These are phyloP conservation scores for Pollachius pollachius DNA, from an alignment of 2,113 vertebrate species.

Conservation along the genomic window DNA sequence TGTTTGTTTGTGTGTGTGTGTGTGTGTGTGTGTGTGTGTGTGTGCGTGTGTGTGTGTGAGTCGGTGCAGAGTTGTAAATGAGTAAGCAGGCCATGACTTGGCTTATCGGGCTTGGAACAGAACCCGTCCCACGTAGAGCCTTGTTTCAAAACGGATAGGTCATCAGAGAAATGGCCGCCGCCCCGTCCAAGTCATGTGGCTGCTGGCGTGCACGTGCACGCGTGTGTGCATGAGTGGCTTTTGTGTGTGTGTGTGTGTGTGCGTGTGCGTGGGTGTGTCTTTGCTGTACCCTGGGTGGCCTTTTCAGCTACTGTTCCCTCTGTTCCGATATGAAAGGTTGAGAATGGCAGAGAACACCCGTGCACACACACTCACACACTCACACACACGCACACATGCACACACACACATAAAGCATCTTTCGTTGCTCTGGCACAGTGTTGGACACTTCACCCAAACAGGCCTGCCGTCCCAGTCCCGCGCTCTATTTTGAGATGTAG, in stretches of 20 bases:
- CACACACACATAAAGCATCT: constrained; percentile 24
- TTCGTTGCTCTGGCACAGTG: constrained; percentile 33
- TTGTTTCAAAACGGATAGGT: too few species aligned
- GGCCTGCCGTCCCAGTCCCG: constrained; percentile 50
- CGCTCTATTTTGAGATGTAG: constrained; percentile 60
- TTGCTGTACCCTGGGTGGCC: background rate
- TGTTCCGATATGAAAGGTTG: constrained; percentile 47
- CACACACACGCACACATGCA: constrained; percentile 15
- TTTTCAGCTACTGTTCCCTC: constrained; percentile 37
- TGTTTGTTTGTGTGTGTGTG: constrained; percentile 2
- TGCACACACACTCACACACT: constrained; percentile 14
- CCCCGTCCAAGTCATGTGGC: too few species aligned
- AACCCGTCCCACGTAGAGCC: too few species aligned
- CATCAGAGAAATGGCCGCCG: too few species aligned
- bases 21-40: constrained; percentile 1
- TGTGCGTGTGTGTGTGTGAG: too few species aligned
- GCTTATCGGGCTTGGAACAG: too few species aligned
- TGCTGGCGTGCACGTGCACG: background rate
- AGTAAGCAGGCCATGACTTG: too few species aligned
- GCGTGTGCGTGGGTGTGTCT: background rate
- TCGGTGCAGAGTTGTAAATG: too few species aligned
- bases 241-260: too few species aligned
- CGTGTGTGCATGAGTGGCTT: background rate
- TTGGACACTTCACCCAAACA: constrained; percentile 64
- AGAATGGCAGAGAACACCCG: constrained; percentile 32